These are phyloP conservation scores for Amphibalanus amphitrite DNA, from an alignment of 1,140 invertebrate genomes.

Conservation along the genomic window DNA sequence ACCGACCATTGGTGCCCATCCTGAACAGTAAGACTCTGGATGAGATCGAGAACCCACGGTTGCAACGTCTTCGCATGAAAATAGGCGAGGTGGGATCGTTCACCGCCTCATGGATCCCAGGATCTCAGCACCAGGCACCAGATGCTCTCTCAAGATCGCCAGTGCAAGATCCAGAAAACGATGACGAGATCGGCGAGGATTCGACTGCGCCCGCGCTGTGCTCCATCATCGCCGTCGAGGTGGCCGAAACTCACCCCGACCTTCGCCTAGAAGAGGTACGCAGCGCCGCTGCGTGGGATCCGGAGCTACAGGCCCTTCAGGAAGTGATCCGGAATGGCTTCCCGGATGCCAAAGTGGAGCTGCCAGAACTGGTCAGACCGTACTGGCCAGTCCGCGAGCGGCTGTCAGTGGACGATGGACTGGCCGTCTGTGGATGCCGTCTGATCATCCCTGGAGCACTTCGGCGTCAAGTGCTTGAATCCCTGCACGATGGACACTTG, in stretches of 20 bases:
- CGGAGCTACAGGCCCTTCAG: too few relatives aligned
- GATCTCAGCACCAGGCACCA: not conserved
- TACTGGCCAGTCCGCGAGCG: too few relatives aligned
- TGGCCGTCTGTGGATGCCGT: too few relatives aligned
- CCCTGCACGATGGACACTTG: too few relatives aligned
- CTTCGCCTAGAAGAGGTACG: not conserved
- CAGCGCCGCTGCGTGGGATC: too few relatives aligned
- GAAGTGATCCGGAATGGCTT: too few relatives aligned
- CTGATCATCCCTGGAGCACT: too few relatives aligned
- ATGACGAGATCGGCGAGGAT: not conserved
- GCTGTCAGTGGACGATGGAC: too few relatives aligned
- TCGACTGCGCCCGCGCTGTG: not conserved
- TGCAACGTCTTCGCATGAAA: slow-evolving; percentile 11
- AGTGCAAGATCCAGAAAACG: not conserved
- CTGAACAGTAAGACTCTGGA: slow-evolving; percentile 20
- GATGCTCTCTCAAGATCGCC: slow-evolving; percentile 3
- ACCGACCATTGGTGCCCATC: slow-evolving; percentile 21
- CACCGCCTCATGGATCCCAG: slow-evolving; percentile 5
- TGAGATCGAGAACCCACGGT: slow-evolving; percentile 15
- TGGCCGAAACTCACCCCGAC: not conserved
- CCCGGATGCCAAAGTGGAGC: too few relatives aligned
- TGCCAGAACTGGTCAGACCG: too few relatives aligned
- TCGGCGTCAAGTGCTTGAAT: too few relatives aligned
- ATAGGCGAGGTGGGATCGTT: slow-evolving; percentile 7
- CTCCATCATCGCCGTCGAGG: not conserved